Evolutionary conservation across 2,113 vertebrate species (phyloP).

Genomic region (Scopus umbretta): DNA sequence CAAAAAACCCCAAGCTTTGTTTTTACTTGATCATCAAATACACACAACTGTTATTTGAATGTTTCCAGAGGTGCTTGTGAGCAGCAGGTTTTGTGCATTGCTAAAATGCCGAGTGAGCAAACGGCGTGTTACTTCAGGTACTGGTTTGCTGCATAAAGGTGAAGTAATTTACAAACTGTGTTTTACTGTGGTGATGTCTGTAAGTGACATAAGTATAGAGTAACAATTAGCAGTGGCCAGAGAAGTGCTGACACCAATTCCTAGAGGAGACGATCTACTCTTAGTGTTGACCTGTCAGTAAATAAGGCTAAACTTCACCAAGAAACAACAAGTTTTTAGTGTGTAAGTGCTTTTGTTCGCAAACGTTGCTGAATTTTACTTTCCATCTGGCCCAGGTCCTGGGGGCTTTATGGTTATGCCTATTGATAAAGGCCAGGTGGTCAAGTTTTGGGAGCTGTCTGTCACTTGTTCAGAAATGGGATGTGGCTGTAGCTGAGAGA

Average conservation of each 20-base stretch:
- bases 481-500: slow-evolving; percentile 48
- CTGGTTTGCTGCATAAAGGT: not conserved
- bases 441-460: slow-evolving; percentile 84
- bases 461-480: slow-evolving; percentile 74
- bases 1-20: too few species aligned
- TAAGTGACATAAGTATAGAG: slow-evolving; percentile 3
- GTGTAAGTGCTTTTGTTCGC: slow-evolving; percentile 26
- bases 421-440: slow-evolving; percentile 83
- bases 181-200: not conserved
- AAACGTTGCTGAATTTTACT: slow-evolving; percentile 76
- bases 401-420: slow-evolving; percentile 63
- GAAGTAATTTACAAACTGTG: not conserved
- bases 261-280: slow-evolving; percentile 11
- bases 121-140: not conserved
- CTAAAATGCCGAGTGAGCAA: not conserved
- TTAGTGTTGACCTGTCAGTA: slow-evolving; percentile 36
- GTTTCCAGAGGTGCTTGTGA: not conserved
- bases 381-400: slow-evolving; percentile 81
- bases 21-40: not conserved
- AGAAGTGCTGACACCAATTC: slow-evolving; percentile 31
- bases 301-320: slow-evolving; percentile 16
- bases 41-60: not conserved
- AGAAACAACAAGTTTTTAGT: not conserved
- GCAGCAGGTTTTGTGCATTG: not conserved
- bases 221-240: slow-evolving; percentile 29